These are phyloP conservation scores for Prorops nasuta DNA, from an alignment of 1,140 invertebrate genomes.

Conservation along the genomic window DNA sequence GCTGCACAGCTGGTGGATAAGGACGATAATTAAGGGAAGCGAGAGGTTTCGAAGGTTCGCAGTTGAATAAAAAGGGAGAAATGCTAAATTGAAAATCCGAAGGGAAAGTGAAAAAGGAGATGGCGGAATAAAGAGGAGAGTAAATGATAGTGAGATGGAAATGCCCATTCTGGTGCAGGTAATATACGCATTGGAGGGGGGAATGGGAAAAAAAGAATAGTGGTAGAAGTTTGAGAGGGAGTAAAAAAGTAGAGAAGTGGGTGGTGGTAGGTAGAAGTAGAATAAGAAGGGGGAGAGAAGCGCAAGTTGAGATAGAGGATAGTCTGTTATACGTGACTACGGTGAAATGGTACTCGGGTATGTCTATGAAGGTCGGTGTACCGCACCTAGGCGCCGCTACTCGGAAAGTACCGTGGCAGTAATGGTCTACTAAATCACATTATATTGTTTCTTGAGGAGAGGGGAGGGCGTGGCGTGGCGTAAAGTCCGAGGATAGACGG, in stretches of 20 bases:
- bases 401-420: conserved; percentile 42
- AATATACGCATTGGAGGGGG: too few relatives aligned
- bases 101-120: too few relatives aligned
- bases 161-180: too few relatives aligned
- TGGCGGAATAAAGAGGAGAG: too few relatives aligned
- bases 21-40: too few relatives aligned
- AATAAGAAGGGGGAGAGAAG: conserved; percentile 1
- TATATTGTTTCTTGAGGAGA: conserved; percentile 43
- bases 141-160: too few relatives aligned
- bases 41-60: too few relatives aligned
- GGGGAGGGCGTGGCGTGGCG: conserved; percentile 16
- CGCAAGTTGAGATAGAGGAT: conserved; percentile 37
- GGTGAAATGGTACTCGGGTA: conserved; percentile 12
- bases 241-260: not conserved
- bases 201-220: too few relatives aligned
- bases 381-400: conserved; percentile 30
- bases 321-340: conserved; percentile 35
- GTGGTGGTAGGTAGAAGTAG: not conserved
- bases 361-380: conserved; percentile 33
- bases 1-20: too few relatives aligned
- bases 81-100: too few relatives aligned
- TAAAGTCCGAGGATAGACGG: not conserved
- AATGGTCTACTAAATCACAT: conserved; percentile 49
- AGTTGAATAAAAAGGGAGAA: too few relatives aligned
- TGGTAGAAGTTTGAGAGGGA: too few relatives aligned